These are phyloP conservation scores for Perccottus glenii DNA, from an alignment of 2,113 vertebrate species.

Conservation along the genomic window DNA sequence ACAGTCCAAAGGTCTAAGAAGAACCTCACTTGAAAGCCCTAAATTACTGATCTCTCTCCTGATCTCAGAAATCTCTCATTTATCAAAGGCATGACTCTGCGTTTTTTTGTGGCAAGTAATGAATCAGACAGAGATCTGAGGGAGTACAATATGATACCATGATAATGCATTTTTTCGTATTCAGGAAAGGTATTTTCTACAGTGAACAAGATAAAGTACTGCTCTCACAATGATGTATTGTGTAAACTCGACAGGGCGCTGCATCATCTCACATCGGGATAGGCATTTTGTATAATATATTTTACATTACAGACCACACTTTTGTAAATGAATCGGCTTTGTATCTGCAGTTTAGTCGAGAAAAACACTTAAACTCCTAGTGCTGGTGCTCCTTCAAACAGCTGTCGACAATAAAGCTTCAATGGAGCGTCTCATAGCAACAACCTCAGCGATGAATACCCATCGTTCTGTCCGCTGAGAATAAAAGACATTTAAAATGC, in stretches of 20 bases:
- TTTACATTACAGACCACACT: not conserved
- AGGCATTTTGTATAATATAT: not conserved
- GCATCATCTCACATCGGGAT: not conserved
- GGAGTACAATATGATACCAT: conserved; percentile 9
- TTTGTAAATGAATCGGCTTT: not conserved
- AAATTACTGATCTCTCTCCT: not conserved
- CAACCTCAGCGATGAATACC: not conserved
- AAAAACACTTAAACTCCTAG: conserved; percentile 7
- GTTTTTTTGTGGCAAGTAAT: conserved; percentile 13
- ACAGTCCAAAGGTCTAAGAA: too few relatives aligned
- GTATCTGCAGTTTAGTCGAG: not conserved
- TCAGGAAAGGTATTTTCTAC: conserved; percentile 3
- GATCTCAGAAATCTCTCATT: conserved; percentile 1
- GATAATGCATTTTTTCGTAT: conserved; percentile 6
- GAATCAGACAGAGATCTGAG: conserved; percentile 7
- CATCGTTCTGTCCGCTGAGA: not conserved
- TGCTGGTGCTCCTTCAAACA: conserved; percentile 2
- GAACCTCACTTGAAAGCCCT: not conserved
- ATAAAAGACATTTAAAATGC: not conserved
- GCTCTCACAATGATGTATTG: not conserved
- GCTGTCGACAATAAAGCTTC: not conserved
- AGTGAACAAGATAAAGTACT: conserved; percentile 1
- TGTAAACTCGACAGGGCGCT: not conserved
- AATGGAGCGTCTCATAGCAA: not conserved
- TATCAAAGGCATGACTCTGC: conserved; percentile 17